Evolutionary conservation across 2,888 invertebrate genomes (phyloP), one percentile per base, ranked within the genome.

Genomic region (Augochlorella aurata): DNA sequence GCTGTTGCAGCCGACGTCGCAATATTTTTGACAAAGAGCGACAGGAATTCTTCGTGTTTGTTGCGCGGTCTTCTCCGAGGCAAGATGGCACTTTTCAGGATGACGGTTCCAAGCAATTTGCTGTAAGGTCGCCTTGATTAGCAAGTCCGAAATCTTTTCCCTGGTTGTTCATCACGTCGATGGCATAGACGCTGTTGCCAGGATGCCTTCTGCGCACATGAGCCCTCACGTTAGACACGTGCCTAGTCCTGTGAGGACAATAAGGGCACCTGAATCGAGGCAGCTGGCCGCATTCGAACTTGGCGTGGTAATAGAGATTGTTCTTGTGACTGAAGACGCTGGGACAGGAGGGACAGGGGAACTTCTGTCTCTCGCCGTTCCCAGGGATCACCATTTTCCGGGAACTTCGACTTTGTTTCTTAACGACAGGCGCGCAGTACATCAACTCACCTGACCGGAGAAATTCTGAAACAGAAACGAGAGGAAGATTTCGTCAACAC

Each of bases 251-350:
- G 76, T 93, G 91, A 0, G 68, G n/a, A 79, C 94, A 94, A 67
- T 93, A 91, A 0, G 93, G 92, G 77, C 94, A 94, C 61, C 92
- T 91, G 77, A 93, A 94, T 58, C 92, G 89, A 0, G 93, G 93
- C 44, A 86, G 86, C 29, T 89, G 90, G n/a, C 94, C 93, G 72
- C 94, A 94, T 65, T 91, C 92, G 79, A 90, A 92, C 58, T 90
- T 91, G 68, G 86, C 77, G 74, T 93, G 93, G 76, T 91, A 91
- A 54, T 90, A 90, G 18, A 93, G 86, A 85, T 91, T 92, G 38
- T 91, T 90, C 73, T 92, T 90, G 47, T 89, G 90, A 68, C 90
- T 91, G 83, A 92, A 93, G 14, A 86, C 87, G 49, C 92, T 91
- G 45, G 90, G 88, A 74, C 93, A 93, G 7, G 80, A 85, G 0